Percentiles rank a stretch among this genome's conserved stretches.
Conservation (phyloP, 2,797 vertebrate genomes). For the Siniperca undulata region DNA sequence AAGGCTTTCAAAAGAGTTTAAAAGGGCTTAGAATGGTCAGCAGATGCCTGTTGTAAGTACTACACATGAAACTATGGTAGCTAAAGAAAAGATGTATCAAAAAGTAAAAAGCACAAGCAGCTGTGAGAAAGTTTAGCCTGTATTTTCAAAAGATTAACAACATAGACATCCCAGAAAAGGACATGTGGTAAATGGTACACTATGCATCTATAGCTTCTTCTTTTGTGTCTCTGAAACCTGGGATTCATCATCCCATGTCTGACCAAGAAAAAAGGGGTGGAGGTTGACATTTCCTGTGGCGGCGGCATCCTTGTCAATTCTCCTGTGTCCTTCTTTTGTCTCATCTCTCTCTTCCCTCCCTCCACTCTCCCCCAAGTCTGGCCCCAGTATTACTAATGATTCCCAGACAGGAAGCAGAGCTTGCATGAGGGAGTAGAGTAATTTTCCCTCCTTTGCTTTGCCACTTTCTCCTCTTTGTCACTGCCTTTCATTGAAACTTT, state of each 20-base stretch:
- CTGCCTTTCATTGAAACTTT: conserved; percentile 38
- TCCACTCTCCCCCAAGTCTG: conserved; percentile 43
- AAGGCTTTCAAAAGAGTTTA: neutral
- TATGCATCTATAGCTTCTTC: conserved; percentile 27
- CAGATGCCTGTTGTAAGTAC: conserved; percentile 1
- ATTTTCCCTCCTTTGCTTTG: conserved; percentile 59
- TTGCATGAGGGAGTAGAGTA: conserved; percentile 56
- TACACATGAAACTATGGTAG: neutral
- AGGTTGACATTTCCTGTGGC: conserved; percentile 69
- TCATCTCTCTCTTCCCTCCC: conserved; percentile 43
- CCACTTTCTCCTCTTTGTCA: conserved; percentile 55
- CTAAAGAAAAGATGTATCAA: neutral
- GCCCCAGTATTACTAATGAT: conserved; percentile 77
- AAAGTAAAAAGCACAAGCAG: conserved; percentile 6
- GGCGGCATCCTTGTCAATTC: conserved; percentile 60
- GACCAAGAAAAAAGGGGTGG: conserved; percentile 33
- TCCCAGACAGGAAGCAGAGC: conserved; percentile 79
- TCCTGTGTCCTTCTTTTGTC: conserved; percentile 57
- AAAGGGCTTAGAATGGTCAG: conserved; percentile 11
- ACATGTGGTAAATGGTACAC: conserved; percentile 13
- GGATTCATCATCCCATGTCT: conserved; percentile 40
- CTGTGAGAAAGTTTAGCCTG: conserved; percentile 25
- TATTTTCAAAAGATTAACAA: conserved; percentile 41
- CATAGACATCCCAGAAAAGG: conserved; percentile 25
- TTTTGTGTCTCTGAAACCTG: conserved; percentile 39